Evolutionary conservation across 2,888 invertebrate genomes (phyloP).

Genomic region (Papilio elwesi): DNA sequence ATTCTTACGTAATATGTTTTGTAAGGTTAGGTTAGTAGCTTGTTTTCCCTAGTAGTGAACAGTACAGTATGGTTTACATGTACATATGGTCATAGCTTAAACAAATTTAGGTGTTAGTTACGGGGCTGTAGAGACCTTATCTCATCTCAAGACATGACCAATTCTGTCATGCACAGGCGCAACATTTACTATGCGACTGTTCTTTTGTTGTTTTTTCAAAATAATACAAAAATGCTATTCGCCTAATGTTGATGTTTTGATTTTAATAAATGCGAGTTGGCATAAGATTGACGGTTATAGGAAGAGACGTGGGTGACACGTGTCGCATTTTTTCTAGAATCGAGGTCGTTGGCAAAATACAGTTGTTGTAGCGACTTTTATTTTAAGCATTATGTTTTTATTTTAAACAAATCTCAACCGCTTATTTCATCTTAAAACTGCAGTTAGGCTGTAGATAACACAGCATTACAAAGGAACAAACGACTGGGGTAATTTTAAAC

Average conservation of each 20-base stretch:
- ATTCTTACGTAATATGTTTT: no score
- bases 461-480: no score
- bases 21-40: no score
- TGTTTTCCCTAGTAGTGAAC: no score
- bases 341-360: conserved; percentile 16
- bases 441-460: no score
- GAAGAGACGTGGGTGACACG: conserved; percentile 18
- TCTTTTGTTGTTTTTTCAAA: no score
- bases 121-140: not conserved
- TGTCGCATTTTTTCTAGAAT: conserved; percentile 16
- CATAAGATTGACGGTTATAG: conserved; percentile 15
- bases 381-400: conserved; percentile 35
- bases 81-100: no score
- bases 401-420: not conserved
- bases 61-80: no score
- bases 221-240: not conserved
- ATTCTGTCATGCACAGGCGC: not conserved
- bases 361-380: conserved; percentile 27
- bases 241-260: conserved; percentile 1
- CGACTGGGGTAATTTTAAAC: no score
- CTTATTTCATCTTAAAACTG: no score
- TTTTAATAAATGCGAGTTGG: conserved; percentile 13
- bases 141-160: not conserved
- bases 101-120: no score
- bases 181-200: no score